Evolutionary conservation across 2,797 vertebrate genomes (phyloP).

Genomic region (Periparus ater): DNA sequence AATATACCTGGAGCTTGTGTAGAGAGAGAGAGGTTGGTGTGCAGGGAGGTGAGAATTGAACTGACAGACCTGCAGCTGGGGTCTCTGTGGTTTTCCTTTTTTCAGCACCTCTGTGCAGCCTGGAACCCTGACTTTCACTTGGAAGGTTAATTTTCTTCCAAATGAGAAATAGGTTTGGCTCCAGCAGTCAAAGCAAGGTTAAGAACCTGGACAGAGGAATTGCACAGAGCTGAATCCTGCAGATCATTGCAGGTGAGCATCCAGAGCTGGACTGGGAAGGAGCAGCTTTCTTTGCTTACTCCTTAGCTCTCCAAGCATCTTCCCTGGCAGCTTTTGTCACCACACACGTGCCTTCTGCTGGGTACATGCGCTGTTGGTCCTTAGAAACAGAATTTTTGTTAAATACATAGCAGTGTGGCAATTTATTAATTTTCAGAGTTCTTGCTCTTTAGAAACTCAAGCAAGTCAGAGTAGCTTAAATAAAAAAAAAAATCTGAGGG

Average conservation of each 20-base stretch:
- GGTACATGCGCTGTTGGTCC: accelerated
- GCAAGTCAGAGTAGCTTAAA: background rate
- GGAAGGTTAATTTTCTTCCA: background rate
- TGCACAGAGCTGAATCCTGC: background rate
- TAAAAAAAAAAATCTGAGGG: background rate
- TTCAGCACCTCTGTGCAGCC: background rate
- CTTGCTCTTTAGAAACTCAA: background rate
- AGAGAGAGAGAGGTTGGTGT: background rate
- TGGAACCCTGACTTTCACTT: background rate
- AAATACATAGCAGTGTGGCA: background rate
- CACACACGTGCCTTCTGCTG: background rate
- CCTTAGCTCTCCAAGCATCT: background rate
- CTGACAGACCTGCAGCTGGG: background rate
- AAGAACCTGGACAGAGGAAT: background rate
- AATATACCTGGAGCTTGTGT: background rate
- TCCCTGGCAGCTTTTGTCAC: background rate
- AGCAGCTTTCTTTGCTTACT: background rate
- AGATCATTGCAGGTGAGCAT: background rate
- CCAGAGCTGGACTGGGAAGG: background rate
- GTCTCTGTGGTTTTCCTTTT: background rate
- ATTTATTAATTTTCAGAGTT: background rate
- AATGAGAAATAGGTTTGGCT: background rate
- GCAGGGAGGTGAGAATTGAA: background rate
- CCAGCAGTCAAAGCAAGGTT: background rate
- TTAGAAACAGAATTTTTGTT: background rate